These are phyloP conservation scores for Ophioninae sp. DNA, from an alignment of 2,888 invertebrate genomes.

Conservation along the genomic window DNA sequence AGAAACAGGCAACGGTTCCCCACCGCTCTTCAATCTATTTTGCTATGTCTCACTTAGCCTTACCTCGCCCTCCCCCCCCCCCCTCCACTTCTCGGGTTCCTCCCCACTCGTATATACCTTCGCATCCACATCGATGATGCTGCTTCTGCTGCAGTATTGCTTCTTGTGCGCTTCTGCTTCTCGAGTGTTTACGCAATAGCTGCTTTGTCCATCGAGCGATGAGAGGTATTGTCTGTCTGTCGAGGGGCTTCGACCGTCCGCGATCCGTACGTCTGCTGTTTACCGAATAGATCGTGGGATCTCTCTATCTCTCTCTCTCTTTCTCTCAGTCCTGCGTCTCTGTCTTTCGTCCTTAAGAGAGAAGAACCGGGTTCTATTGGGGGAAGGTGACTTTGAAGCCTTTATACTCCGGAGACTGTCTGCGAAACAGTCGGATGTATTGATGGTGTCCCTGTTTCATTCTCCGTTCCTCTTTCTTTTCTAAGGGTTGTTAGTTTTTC, in stretches of 20 bases:
- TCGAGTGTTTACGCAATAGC: slow-evolving; percentile 81
- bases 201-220: slow-evolving; percentile 80
- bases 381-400: background rate
- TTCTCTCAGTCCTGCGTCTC: background rate
- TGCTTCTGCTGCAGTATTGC: slow-evolving; percentile 42
- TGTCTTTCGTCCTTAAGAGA: background rate
- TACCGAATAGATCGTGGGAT: slow-evolving; percentile 70
- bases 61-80: slow-evolving; percentile 41
- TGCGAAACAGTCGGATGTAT: background rate
- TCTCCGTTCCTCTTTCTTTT: slow-evolving; percentile 51
- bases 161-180: slow-evolving; percentile 64
- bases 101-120: background rate
- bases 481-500: background rate
- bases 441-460: slow-evolving; percentile 47
- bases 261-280: slow-evolving; percentile 68
- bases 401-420: background rate
- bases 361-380: background rate
- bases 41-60: slow-evolving; percentile 58
- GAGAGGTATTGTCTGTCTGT: slow-evolving; percentile 80
- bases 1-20: slow-evolving; percentile 37
- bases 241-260: slow-evolving; percentile 71
- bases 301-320: slow-evolving; percentile 40
- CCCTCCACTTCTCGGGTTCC: slow-evolving; percentile 40
- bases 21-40: slow-evolving; percentile 59
- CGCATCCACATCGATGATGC: slow-evolving; percentile 8